Evolutionary conservation across 30 jellyfish, hydroid and myxozoan genomes (phyloP).

Genomic region (Catostylus mosaicus): DNA sequence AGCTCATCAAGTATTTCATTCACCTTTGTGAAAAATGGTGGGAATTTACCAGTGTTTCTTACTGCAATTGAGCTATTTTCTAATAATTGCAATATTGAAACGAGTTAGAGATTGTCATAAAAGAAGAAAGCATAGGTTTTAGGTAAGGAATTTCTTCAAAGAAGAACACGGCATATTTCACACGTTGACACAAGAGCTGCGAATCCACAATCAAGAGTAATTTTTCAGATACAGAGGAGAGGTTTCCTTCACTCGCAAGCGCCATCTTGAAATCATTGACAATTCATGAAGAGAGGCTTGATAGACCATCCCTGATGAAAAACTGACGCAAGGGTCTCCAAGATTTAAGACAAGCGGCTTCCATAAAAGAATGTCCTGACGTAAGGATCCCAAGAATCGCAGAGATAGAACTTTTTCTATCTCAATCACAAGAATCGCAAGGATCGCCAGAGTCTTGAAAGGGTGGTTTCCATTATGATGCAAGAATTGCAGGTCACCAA

Average conservation of each 20-base stretch:
- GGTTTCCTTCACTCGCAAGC: no score
- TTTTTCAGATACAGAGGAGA: constrained; percentile 29
- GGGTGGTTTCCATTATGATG: no score
- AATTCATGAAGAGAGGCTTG: no score
- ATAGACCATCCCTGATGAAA: constrained; percentile 3
- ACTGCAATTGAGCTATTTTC: constrained; percentile 38
- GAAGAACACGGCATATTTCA: constrained; percentile 17
- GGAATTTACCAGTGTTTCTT: constrained; percentile 9
- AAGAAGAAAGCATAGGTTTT: constrained; percentile 11
- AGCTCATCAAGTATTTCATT: no score
- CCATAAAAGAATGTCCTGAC: no score
- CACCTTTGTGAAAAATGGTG: constrained; percentile 6
- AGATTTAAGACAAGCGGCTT: no score
- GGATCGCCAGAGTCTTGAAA: no score
- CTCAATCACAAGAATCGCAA: no score
- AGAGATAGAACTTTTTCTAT: no score
- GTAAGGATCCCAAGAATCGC: no score
- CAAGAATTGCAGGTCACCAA: no score
- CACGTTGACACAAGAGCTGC: constrained; percentile 32
- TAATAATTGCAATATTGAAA: constrained; percentile 10
- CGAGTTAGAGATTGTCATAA: constrained; percentile 25
- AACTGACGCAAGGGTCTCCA: constrained; percentile 30
- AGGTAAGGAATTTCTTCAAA: constrained; percentile 31
- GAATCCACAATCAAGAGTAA: constrained; percentile 27
- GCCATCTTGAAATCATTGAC: no score